Evolutionary conservation across 2,113 vertebrate species (phyloP), one percentile per base, ranked within the genome.

Genomic region (Centropus bengalensis): DNA sequence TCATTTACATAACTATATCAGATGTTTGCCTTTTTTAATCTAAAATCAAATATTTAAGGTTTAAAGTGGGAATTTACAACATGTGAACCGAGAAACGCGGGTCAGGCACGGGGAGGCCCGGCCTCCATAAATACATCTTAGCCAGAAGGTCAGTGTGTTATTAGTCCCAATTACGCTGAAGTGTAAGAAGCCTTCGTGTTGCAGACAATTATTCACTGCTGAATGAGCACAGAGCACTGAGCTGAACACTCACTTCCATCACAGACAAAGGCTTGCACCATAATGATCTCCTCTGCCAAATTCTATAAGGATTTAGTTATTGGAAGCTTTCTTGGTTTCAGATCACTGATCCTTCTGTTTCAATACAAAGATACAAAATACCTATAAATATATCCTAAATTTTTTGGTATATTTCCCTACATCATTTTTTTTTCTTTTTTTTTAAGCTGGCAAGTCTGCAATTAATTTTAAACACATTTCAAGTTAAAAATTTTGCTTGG

Each of bases 131-230:
- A 96, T 94, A 95, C 92, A 84, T 82, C 87, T 76, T 32, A 91
- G 94, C 63, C 87, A 96, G 89, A 97, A 97, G 94, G 96, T 96
- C 95, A 96, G 91, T 38, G 80, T 95, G 94, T 93, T 97, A 96
- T 97, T 97, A 97, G 96, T 97, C 94, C 97, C 93, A 97, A 97
- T 97, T 97, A 97, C 47, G 63, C 91, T 93, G 89, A 96, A 93
- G 91, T 73, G 63, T 77, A 96, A 94, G 92, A 87, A 92, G 91
- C 88, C 84, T 83, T 95, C 59, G 33, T 89, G 89, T 92, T 94
- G 95, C 93, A 97, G 93, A 96, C 94, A 95, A 95, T 97, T 96
- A 96, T 93, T 95, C 95, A 94, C 94, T 82, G 93, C 86, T 96
- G 94, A 97, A 96, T 80, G 93, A 97, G 87, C 95, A 96, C 91